Conservation (phyloP, 2,888 invertebrate genomes). For the Chydorus sphaericus region DNA sequence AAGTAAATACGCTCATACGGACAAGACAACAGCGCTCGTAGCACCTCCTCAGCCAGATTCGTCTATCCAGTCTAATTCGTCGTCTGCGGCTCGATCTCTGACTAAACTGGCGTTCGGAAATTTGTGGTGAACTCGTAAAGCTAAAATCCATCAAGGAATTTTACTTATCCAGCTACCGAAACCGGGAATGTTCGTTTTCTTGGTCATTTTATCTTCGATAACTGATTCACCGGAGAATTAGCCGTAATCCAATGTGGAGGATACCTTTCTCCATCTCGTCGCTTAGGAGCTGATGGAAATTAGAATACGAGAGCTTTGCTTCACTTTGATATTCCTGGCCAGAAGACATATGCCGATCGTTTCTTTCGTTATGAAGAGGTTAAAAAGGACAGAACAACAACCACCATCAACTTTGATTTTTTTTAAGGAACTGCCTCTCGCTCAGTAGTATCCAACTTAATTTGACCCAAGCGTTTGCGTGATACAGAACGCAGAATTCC, state of each 20-base stretch:
- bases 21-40: constrained; percentile 7
- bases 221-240: neutral
- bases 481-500: too few relatives aligned
- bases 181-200: constrained; percentile 1
- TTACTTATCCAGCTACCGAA: neutral
- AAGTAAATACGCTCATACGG: too few relatives aligned
- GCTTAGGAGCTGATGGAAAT: constrained; percentile 2
- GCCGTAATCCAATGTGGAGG: neutral
- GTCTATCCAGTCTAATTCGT: neutral
- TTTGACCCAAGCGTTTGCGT: constrained; percentile 48
- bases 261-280: neutral
- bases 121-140: neutral
- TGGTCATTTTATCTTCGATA: neutral
- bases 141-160: too few relatives aligned
- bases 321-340: neutral
- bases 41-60: constrained; percentile 2
- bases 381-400: constrained; percentile 13
- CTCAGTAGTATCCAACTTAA: constrained; percentile 50
- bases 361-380: constrained; percentile 12
- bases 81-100: constrained; percentile 1
- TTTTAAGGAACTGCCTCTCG: constrained; percentile 53
- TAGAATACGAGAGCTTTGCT: neutral
- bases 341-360: neutral
- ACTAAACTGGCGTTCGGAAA: neutral
- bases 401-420: constrained; percentile 44